Conservation (phyloP, 2,113 vertebrate species). For the Hippoglossus stenolepis region DNA sequence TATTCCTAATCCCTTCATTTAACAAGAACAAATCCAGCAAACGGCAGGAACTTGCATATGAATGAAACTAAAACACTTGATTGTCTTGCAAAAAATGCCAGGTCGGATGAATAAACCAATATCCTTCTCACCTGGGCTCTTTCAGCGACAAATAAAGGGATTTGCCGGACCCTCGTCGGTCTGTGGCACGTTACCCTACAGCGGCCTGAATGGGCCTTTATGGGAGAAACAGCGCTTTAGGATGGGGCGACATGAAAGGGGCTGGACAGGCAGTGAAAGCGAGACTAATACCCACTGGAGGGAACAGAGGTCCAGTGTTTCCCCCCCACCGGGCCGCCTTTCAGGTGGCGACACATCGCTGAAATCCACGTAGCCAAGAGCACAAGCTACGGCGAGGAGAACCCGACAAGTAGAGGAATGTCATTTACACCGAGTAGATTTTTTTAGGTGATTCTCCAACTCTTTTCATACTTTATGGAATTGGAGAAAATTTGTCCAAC, state of each 20-base stretch:
- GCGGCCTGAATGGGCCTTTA: conserved; percentile 76
- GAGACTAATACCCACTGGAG: conserved; percentile 72
- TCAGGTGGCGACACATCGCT: conserved; percentile 44
- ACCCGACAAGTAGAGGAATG: conserved; percentile 55
- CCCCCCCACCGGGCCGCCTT: conserved; percentile 25
- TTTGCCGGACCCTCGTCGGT: conserved; percentile 59
- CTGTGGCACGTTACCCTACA: conserved; percentile 72
- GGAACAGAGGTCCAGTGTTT: conserved; percentile 72
- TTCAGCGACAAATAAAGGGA: conserved; percentile 66
- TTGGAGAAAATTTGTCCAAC: background rate
- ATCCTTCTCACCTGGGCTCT: conserved; percentile 69
- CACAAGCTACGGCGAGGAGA: conserved; percentile 65
- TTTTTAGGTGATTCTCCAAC: conserved; percentile 12
- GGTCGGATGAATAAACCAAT: conserved; percentile 54
- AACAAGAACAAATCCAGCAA: conserved; percentile 5
- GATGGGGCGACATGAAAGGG: conserved; percentile 76
- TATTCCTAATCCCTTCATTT: conserved; percentile 11
- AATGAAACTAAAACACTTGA: conserved; percentile 59
- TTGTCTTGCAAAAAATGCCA: background rate
- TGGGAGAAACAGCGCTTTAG: conserved; percentile 72
- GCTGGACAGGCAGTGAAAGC: conserved; percentile 64
- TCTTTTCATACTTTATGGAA: conserved; percentile 54
- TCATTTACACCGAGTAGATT: conserved; percentile 80
- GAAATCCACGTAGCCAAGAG: conserved; percentile 22
- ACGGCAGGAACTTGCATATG: conserved; percentile 36